Conservation (phyloP, 2,113 vertebrate species). For the Stegastes partitus region DNA sequence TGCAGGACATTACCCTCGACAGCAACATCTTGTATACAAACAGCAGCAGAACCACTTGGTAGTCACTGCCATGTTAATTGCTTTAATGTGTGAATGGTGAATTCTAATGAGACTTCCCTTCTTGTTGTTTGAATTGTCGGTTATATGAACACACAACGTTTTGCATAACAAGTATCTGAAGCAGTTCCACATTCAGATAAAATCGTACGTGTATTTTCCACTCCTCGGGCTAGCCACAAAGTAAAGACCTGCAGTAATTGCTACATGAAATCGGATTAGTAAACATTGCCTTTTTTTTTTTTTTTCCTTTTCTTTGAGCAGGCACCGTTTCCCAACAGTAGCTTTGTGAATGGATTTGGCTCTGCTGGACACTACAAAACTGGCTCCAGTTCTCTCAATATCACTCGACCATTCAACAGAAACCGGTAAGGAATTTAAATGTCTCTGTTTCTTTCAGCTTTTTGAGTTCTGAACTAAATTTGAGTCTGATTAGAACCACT, state of each 20-base stretch:
- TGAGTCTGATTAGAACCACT: conserved; percentile 19
- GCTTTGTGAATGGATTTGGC: conserved; percentile 96
- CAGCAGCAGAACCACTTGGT: not conserved
- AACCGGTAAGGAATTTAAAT: conserved; percentile 87
- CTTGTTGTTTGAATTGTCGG: not conserved
- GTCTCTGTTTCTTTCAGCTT: not conserved
- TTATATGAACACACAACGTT: not conserved
- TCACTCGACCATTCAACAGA: conserved; percentile 94
- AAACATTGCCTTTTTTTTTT: not conserved
- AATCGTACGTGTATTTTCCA: not conserved
- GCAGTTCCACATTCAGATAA: not conserved
- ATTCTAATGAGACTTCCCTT: conserved; percentile 20
- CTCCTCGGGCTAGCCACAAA: not conserved
- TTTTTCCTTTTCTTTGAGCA: conserved; percentile 66
- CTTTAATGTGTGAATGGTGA: not conserved
- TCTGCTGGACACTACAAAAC: conserved; percentile 94
- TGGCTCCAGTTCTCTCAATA: conserved; percentile 89
- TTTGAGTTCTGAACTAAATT: not conserved
- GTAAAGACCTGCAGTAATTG: not conserved
- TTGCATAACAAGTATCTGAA: not conserved
- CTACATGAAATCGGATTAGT: not conserved
- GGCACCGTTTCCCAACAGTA: conserved; percentile 97
- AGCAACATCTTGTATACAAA: not conserved
- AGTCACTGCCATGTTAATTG: not conserved
- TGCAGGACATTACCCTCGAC: not conserved